Evolutionary conservation across 2,888 invertebrate species (phyloP).

Genomic region (Oscheius onirici): DNA sequence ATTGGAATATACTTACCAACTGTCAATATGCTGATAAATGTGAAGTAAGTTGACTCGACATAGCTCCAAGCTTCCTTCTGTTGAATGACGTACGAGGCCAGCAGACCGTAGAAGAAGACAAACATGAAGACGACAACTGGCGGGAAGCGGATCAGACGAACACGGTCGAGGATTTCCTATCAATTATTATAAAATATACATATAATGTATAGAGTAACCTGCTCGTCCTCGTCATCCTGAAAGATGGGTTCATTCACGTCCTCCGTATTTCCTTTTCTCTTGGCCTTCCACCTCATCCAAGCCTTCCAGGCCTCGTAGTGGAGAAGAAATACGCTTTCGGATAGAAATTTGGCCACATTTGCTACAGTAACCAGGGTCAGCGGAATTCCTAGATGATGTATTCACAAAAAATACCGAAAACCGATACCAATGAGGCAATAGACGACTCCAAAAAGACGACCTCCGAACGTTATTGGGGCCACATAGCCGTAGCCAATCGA

Average conservation of each 20-base stretch:
- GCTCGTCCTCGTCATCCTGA: slow-evolving; percentile 67
- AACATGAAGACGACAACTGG: slow-evolving; percentile 67
- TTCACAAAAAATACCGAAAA: neutral
- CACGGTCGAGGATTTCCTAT: slow-evolving; percentile 65
- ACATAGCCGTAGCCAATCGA: slow-evolving; percentile 68
- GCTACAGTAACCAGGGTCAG: slow-evolving; percentile 65
- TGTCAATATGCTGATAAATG: slow-evolving; percentile 69
- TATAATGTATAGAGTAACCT: slow-evolving; percentile 37
- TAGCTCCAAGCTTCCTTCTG: slow-evolving; percentile 65
- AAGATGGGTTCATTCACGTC: slow-evolving; percentile 55
- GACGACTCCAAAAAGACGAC: slow-evolving; percentile 87
- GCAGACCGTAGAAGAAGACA: slow-evolving; percentile 66
- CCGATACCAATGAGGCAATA: slow-evolving; percentile 79
- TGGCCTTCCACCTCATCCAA: slow-evolving; percentile 62
- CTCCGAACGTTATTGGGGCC: slow-evolving; percentile 73
- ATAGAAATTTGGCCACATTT: slow-evolving; percentile 69
- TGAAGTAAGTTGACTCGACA: slow-evolving; percentile 67
- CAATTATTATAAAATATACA: neutral
- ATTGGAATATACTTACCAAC: slow-evolving; percentile 56
- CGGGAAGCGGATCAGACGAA: slow-evolving; percentile 67
- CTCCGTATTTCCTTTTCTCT: slow-evolving; percentile 39
- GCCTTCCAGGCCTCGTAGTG: slow-evolving; percentile 67
- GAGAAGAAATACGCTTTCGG: slow-evolving; percentile 65
- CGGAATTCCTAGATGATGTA: slow-evolving; percentile 48
- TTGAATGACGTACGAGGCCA: slow-evolving; percentile 58